Evolutionary conservation across 2,888 invertebrate genomes (phyloP).

Genomic region (Hesperia comma): DNA sequence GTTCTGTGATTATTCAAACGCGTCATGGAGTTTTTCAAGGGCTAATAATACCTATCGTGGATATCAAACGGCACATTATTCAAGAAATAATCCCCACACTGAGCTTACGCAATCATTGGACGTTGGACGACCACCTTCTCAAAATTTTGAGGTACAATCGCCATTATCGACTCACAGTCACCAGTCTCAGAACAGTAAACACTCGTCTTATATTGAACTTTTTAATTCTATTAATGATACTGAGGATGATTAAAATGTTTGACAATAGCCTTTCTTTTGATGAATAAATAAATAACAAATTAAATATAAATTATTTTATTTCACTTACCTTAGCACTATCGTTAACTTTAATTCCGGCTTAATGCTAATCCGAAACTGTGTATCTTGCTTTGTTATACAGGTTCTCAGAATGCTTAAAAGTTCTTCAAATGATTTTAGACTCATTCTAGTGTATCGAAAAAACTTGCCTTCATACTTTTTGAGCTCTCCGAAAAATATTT

Average conservation of each 20-base stretch:
- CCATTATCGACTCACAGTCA: too few relatives aligned
- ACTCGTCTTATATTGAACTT: too few relatives aligned
- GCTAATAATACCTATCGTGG: slow-evolving; percentile 37
- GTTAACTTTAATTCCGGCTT: slow-evolving; percentile 32
- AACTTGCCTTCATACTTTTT: slow-evolving; percentile 39
- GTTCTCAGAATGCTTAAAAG: too few relatives aligned
- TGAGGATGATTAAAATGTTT: too few relatives aligned
- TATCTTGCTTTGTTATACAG: too few relatives aligned
- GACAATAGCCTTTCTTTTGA: too few relatives aligned
- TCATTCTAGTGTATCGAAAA: slow-evolving; percentile 43
- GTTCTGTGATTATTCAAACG: slow-evolving; percentile 15
- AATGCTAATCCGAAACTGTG: slow-evolving; percentile 10
- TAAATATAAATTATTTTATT: too few relatives aligned
- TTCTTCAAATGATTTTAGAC: slow-evolving; percentile 40
- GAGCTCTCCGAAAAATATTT: slow-evolving; percentile 30
- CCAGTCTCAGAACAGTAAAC: too few relatives aligned
- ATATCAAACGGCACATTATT: slow-evolving; percentile 38
- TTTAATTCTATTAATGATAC: too few relatives aligned
- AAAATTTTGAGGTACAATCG: slow-evolving; percentile 15
- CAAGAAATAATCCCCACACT: slow-evolving; percentile 35
- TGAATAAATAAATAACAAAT: slow-evolving; percentile 6
- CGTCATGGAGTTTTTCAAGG: slow-evolving; percentile 22
- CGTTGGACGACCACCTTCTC: slow-evolving; percentile 27
- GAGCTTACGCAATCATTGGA: too few relatives aligned
- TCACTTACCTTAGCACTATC: slow-evolving; percentile 9